Percentiles rank a stretch among this genome's conserved stretches.
Conservation (phyloP, 2,113 vertebrate genomes). For the Pseudorectes ferrugineus region DNA sequence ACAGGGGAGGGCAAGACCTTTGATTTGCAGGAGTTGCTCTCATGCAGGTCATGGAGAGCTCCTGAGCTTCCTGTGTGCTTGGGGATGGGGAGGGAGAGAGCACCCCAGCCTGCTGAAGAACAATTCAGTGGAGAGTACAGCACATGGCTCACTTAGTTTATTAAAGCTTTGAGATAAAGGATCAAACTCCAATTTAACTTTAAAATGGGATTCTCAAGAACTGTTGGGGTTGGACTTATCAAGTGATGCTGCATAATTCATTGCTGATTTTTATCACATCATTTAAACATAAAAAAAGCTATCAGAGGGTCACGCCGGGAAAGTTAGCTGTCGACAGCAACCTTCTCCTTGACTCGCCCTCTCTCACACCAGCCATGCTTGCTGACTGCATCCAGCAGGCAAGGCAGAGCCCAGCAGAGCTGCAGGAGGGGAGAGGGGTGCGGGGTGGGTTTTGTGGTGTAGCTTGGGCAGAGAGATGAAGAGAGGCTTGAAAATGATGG, state of each 20-base stretch:
- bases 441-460: accelerated
- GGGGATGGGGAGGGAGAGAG: background rate
- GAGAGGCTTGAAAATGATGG: background rate
- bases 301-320: background rate
- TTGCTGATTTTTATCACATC: conserved; percentile 42
- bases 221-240: background rate
- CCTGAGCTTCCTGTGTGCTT: accelerated
- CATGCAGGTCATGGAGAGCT: background rate
- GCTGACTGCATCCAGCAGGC: background rate
- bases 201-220: conserved; percentile 22
- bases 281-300: background rate
- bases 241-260: conserved; percentile 31
- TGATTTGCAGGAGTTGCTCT: background rate
- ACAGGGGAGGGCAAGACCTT: background rate
- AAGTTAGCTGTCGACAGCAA: background rate
- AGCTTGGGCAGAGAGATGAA: background rate
- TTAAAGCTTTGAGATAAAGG: conserved; percentile 22
- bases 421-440: background rate
- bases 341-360: background rate
- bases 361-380: background rate
- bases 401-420: background rate
- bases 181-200: conserved; percentile 16
- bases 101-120: background rate
- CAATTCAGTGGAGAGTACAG: background rate
- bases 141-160: background rate